Evolutionary conservation across 2,888 invertebrate species (phyloP), one percentile per base, ranked within the genome.

Genomic region (Vannuccia rotundouncinata): DNA sequence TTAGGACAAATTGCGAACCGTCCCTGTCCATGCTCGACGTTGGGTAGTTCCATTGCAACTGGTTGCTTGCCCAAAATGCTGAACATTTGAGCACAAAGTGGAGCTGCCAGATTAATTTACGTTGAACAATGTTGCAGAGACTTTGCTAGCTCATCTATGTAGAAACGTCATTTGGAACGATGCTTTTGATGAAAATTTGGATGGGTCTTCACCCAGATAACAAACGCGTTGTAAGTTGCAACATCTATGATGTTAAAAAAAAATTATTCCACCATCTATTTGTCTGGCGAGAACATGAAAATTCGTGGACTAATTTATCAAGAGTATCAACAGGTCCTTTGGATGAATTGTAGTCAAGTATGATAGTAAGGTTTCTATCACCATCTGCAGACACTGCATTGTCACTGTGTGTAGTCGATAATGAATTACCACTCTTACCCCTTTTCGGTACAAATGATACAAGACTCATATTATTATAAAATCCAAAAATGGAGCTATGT

Each of bases 311-410:
- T 75, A 75, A 31, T 75, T 75, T 75, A 27, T 75, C 75, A 29
- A 75, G 75, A 75, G 75, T 75, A 75, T 75, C 75, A 75, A 75
- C 75, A 75, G 75, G 30, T 75, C 75, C 75, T 75, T 75, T 75
- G 75, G 29, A 31, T 31, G 75, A 29, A 75, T 75, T 75, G 25
- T 73, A 73, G 73, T 73, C 25, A 27, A 73, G 29, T 22, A 73
- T 73, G 73, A 28, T 28, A 73, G 29, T 28, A 73, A 22, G 73
- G 2, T 73, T 73, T 73, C 29, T 73, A 22, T 73, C 25, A 28
- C 73, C 29, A 27, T 5, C 27, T 10, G 22, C 73, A 28, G 73
- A 73, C 5, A 73, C n/a, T 73, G 10, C 13, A 27, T 13, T 73
- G 10, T 10, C n/a, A 13, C n/a, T n/a, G n/a, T 59, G 59, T n/a